Conservation (phyloP, 2,797 vertebrate species). For the Triplophysa yarkandensis region DNA sequence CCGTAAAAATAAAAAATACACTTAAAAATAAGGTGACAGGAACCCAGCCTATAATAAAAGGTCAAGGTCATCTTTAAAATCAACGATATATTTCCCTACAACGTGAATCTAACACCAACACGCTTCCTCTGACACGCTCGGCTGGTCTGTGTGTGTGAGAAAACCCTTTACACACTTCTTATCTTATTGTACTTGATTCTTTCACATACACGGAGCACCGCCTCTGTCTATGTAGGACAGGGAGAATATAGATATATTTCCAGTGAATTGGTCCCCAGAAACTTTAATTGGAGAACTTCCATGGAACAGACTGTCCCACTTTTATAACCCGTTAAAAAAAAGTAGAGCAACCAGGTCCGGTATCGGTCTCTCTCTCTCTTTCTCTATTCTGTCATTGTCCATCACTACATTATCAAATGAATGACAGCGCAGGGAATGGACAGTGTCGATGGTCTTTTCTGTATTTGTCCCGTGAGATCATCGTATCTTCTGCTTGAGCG, state of each 20-base stretch:
- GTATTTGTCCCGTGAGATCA: constrained; percentile 4
- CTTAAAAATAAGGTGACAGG: too few species aligned
- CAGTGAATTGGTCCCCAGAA: constrained; percentile 83
- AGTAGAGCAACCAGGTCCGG: constrained; percentile 80
- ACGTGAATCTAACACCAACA: neutral
- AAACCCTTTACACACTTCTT: constrained; percentile 2
- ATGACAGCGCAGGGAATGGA: constrained; percentile 23
- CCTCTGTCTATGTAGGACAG: constrained; percentile 79
- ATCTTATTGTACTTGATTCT: constrained; percentile 53
- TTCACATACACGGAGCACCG: constrained; percentile 46
- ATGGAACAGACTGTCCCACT: constrained; percentile 87
- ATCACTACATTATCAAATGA: constrained; percentile 43
- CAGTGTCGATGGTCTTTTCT: neutral
- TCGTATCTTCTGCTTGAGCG: neutral
- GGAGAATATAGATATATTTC: constrained; percentile 83
- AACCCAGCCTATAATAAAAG: neutral
- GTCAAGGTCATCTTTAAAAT: neutral
- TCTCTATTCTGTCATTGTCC: constrained; percentile 34
- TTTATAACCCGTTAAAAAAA: constrained; percentile 74
- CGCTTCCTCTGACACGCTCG: neutral
- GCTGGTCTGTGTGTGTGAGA: neutral
- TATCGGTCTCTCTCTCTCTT: constrained; percentile 62
- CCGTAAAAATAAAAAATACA: neutral
- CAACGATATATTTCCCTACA: neutral
- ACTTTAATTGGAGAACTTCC: constrained; percentile 83